Conservation (phyloP, 2,113 vertebrate species). For the Plecotus auritus region DNA sequence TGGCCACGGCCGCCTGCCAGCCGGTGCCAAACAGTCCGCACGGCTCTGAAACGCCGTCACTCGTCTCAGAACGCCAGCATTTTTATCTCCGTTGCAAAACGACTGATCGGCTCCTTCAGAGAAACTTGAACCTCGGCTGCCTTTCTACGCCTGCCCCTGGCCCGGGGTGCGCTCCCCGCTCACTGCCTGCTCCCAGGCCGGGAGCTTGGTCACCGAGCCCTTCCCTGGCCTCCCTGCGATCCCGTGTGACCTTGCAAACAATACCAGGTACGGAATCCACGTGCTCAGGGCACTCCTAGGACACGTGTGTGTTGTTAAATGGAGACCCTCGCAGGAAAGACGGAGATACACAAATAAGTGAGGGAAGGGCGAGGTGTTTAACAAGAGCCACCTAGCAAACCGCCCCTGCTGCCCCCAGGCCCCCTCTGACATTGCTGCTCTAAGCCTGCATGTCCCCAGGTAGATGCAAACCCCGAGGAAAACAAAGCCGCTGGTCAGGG, state of each 20-base stretch:
- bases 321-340: conserved; percentile 62
- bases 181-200: conserved; percentile 50
- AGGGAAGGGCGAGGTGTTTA: conserved; percentile 50
- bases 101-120: conserved; percentile 62
- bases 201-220: conserved; percentile 18
- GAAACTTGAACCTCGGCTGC: conserved; percentile 32
- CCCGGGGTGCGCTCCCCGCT: conserved; percentile 1
- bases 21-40: conserved; percentile 52
- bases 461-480: conserved; percentile 70
- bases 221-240: conserved; percentile 58
- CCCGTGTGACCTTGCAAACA: conserved; percentile 42
- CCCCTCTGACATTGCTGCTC: conserved; percentile 69
- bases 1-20: conserved; percentile 74
- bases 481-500: conserved; percentile 55
- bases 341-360: conserved; percentile 4
- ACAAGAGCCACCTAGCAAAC: conserved; percentile 72
- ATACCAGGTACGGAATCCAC: background rate
- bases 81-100: conserved; percentile 42
- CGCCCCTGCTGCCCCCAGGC: conserved; percentile 69
- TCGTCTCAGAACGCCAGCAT: conserved; percentile 62
- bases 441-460: conserved; percentile 65
- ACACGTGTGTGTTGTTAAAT: conserved; percentile 11
- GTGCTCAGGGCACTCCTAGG: conserved; percentile 45
- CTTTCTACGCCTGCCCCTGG: conserved; percentile 47
- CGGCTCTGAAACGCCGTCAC: conserved; percentile 60